Conservation (phyloP, 2,113 vertebrate species). For the Rattus rattus region DNA sequence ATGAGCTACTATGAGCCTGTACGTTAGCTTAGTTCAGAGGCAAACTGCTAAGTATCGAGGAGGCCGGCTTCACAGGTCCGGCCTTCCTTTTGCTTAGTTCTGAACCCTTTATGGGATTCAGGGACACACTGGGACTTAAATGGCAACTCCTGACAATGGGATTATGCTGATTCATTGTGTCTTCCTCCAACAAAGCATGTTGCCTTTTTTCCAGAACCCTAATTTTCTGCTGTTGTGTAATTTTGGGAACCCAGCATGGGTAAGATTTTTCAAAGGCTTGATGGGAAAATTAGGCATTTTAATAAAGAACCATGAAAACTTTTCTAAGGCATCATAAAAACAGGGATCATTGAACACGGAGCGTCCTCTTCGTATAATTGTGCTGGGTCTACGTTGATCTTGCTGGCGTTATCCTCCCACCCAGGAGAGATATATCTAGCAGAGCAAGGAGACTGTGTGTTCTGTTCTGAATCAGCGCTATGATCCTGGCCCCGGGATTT, state of each 20-base stretch:
- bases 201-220: not conserved
- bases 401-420: slow-evolving; percentile 67
- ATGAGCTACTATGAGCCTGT: slow-evolving; percentile 32
- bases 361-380: slow-evolving; percentile 76
- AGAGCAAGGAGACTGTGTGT: slow-evolving; percentile 83
- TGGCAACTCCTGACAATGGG: not conserved
- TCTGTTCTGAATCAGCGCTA: slow-evolving; percentile 85
- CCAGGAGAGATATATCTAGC: slow-evolving; percentile 81
- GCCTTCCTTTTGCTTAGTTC: slow-evolving; percentile 64
- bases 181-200: not conserved
- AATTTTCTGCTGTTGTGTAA: slow-evolving; percentile 63
- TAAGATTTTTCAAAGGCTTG: slow-evolving; percentile 77
- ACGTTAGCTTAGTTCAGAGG: slow-evolving; percentile 62
- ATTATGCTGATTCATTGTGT: not conserved
- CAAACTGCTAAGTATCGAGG: slow-evolving; percentile 61
- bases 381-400: slow-evolving; percentile 40
- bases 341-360: slow-evolving; percentile 82
- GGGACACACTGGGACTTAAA: not conserved
- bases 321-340: slow-evolving; percentile 80
- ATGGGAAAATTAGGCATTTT: slow-evolving; percentile 81
- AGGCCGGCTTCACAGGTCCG: slow-evolving; percentile 61
- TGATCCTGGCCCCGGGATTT: slow-evolving; percentile 89
- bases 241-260: slow-evolving; percentile 59
- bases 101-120: slow-evolving; percentile 44
- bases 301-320: slow-evolving; percentile 75